Evolutionary conservation across 1,140 invertebrate species (phyloP), one percentile per base, ranked within the genome.

Genomic region (Temnothorax nylanderi): DNA sequence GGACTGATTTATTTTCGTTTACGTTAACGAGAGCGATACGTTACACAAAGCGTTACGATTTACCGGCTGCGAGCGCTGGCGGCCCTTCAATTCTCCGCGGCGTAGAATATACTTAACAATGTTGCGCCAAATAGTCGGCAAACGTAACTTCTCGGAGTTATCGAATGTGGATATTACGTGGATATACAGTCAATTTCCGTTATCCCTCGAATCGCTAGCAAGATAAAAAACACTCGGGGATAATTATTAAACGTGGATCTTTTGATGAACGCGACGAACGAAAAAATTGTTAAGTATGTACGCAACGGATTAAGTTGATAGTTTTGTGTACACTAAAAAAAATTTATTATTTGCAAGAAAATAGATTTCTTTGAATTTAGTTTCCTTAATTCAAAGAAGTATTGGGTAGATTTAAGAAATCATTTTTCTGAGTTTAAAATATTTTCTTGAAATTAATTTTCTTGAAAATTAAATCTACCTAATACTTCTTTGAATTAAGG

Each of bases 1-100:
- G 37, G 21, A 41, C 32, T 32, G 78, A 76, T 85, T 85, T 77
- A 77, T 85, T 85, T 85, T 85, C 13, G 58, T 85, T 76, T 76
- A 13, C 32, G n/a, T 62, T 44, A 76, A 32, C 44, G 47, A 58
- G 64, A 67, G 72, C 6, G 37, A 0, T 51, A 37, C 5, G 21
- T 72, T 71, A 72, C 67, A 82, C 67, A 80, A 80, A 72, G 26
- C 67, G 13, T 26, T 26, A 77, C 56, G 56, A 85, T 75, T 85
- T 85, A 85, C 72, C 72, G 72, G 71, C 81, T 18, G 54, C 32
- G 69, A 62, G 3, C 26, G 58, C 44, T 77, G 44, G 72, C 56
- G 16, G 21, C 21, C 41, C 13, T 84, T 84, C 54, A 60, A 77
- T 77, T 62, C 4, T 21, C 34, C 32, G 16, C 32, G 47, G 56